phyloP scores from a whole-genome alignment of 2,888 invertebrate species.

The Phoronis australis region DNA sequence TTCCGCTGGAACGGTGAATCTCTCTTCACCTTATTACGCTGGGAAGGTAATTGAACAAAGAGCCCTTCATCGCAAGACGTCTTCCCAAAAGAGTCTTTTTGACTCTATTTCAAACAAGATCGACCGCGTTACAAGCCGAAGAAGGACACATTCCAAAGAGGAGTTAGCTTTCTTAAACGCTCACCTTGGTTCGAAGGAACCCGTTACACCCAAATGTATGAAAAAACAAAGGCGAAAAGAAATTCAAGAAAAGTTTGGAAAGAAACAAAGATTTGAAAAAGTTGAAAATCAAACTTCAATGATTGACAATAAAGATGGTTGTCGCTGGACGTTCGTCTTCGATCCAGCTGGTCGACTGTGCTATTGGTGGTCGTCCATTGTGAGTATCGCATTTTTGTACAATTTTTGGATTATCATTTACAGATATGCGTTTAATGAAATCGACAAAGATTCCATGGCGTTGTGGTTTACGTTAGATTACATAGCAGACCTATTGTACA shows the following conservation, averaged over 20 bases:
- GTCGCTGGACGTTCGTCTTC: slow-evolving; percentile 79
- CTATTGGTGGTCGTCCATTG: slow-evolving; percentile 53
- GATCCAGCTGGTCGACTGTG: slow-evolving; percentile 90
- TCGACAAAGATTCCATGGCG: slow-evolving; percentile 74
- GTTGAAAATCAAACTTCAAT: slow-evolving; percentile 45
- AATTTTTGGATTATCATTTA: slow-evolving; percentile 71
- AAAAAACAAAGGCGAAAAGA: slow-evolving; percentile 51
- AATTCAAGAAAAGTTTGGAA: slow-evolving; percentile 52
- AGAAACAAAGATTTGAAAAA: slow-evolving; percentile 28
- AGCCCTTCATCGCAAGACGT: slow-evolving; percentile 58
- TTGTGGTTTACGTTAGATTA: slow-evolving; percentile 98
- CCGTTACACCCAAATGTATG: slow-evolving; percentile 61
- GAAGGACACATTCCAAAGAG: slow-evolving; percentile 68
- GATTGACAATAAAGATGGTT: slow-evolving; percentile 62
- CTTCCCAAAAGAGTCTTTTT: slow-evolving; percentile 62
- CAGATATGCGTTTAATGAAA: slow-evolving; percentile 97
- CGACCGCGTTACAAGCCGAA: slow-evolving; percentile 23
- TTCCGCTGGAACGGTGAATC: slow-evolving; percentile 56
- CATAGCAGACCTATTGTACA: slow-evolving; percentile 90
- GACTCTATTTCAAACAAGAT: slow-evolving; percentile 73
- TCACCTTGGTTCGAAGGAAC: slow-evolving; percentile 60
- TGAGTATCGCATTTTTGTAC: slow-evolving; percentile 51
- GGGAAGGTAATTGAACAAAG: slow-evolving; percentile 38
- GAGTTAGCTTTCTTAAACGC: slow-evolving; percentile 58
- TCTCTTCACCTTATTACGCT: slow-evolving; percentile 53